Evolutionary conservation across 2,113 vertebrate genomes (phyloP), one percentile per base, ranked within the genome.

Genomic region (Phainopepla nitens): DNA sequence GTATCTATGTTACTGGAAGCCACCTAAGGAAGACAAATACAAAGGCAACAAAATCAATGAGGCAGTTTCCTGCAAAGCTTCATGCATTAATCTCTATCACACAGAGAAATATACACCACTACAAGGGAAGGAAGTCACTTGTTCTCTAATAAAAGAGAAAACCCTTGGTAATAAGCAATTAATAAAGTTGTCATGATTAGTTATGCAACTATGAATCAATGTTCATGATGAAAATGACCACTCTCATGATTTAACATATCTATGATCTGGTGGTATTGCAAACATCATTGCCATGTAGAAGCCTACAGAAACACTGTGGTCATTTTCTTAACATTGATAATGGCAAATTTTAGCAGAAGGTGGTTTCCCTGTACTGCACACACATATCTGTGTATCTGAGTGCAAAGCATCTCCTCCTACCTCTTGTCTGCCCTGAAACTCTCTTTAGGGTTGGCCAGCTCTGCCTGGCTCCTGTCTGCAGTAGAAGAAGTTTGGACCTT

Each of bases 1-100:
- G 97, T 96, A 70, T 97, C 97, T 87, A 85, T 96, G 97, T 97
- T 98, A 97, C 98, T 98, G 88, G 98, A 97, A 94, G 97, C 98
- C 97, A 99, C 98, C 98, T 98, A 97, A 97, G 96, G 97, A 98
- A 98, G 98, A 98, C 92, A 98, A 97, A 98, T 98, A 98, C 96
- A 96, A 98, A 98, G 97, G 97, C 97, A 98, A 97, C 97, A 97
- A 97, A 98, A 98, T 98, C 98, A 98, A 98, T 98, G 98, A 98
- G 97, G 97, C 98, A 98, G 97, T 97, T 97, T 98, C 97, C 96
- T 97, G 81, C 93, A 97, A 98, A 97, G 97, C 96, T 97, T 97
- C 97, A 94, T 54, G 88, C 97, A 98, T 98, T 98, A 98, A 98
- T 98, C 98, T 98, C 97, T 97, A 98, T 98, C 97, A 98, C 95